phyloP scores from a whole-genome alignment of 2,797 vertebrate species.

The Buceros bicornis region DNA sequence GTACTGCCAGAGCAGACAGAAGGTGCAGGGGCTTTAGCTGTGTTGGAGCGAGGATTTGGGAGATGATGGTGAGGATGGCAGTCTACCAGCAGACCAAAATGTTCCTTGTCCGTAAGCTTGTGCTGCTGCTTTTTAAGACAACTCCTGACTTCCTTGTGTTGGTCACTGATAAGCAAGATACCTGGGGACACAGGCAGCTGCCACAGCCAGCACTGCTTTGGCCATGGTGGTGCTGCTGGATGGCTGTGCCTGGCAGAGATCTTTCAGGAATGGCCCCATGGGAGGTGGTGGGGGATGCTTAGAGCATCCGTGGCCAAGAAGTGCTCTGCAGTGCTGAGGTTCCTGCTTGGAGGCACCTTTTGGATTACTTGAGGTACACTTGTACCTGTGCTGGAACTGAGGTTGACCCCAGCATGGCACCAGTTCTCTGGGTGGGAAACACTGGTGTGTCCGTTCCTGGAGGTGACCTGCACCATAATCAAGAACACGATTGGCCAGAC shows the following conservation, averaged over 20 bases:
- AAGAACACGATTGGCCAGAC: background rate
- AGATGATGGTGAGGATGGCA: background rate
- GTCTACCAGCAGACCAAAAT: background rate
- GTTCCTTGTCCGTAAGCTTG: background rate
- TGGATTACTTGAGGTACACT: background rate
- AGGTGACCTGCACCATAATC: background rate
- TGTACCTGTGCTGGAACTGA: background rate
- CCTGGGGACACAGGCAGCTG: background rate
- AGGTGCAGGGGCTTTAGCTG: background rate
- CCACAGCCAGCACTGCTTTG: background rate
- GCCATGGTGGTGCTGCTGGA: background rate
- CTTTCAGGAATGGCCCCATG: background rate
- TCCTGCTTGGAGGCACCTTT: background rate
- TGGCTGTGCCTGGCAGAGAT: background rate
- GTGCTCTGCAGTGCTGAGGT: background rate
- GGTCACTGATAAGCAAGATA: background rate
- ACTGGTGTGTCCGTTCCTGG: rapidly evolving
- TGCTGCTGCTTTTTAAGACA: background rate
- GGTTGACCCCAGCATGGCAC: background rate
- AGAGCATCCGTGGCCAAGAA: background rate
- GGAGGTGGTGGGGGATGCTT: background rate
- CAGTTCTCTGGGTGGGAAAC: background rate
- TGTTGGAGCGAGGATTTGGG: background rate
- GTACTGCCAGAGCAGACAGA: background rate
- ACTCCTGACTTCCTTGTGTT: background rate